phyloP scores from a whole-genome alignment of 2,113 vertebrate species.

The Actenoides lindsayi region DNA sequence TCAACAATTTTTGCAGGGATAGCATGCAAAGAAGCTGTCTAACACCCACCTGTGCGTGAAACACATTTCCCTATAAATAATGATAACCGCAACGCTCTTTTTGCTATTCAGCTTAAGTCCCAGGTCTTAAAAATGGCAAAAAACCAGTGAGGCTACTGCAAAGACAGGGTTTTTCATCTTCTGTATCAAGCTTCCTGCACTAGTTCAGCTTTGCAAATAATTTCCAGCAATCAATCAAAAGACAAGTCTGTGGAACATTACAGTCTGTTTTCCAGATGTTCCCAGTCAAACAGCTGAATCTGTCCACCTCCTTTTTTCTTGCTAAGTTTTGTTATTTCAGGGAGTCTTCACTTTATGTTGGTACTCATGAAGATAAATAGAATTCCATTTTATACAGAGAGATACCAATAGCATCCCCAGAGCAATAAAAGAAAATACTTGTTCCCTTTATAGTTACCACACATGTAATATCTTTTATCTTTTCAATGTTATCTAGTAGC shows the following conservation, averaged over 20 bases:
- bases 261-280: neutral
- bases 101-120: neutral
- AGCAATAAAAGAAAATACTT: neutral
- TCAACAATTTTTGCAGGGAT: neutral
- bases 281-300: neutral
- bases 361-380: neutral
- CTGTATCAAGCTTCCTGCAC: neutral
- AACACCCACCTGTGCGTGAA: neutral
- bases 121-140: neutral
- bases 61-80: neutral
- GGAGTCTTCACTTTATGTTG: neutral
- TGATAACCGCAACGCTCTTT: neutral
- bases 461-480: neutral
- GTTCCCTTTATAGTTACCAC: neutral
- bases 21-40: neutral
- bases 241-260: neutral
- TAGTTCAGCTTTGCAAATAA: neutral
- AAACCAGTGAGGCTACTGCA: neutral
- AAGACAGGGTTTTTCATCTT: neutral
- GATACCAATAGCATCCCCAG: neutral
- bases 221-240: neutral
- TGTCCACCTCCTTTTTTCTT: neutral
- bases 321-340: neutral
- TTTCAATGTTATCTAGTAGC: neutral
- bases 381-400: neutral